phyloP scores from a whole-genome alignment of 2,113 vertebrate genomes.

The Ifrita kowaldi region DNA sequence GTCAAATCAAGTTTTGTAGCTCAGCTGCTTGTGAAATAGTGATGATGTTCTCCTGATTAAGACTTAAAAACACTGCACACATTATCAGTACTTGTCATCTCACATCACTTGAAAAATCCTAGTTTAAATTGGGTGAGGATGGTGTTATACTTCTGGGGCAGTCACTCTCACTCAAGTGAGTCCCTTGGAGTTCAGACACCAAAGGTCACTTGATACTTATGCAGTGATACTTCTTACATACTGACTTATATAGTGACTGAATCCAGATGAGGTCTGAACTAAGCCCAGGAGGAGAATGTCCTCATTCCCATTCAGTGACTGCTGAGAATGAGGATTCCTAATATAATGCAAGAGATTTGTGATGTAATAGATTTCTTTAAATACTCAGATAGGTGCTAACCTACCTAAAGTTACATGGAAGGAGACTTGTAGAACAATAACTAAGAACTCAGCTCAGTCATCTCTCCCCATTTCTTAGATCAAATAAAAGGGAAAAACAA shows the following conservation, averaged over 20 bases:
- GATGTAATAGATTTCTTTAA: neutral
- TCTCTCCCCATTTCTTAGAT: neutral
- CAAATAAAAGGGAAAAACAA: neutral
- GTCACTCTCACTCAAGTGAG: neutral
- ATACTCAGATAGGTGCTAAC: neutral
- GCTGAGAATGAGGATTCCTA: neutral
- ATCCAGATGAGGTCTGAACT: neutral
- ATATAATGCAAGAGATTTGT: neutral
- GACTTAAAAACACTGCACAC: neutral
- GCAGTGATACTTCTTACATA: neutral
- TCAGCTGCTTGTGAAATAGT: neutral
- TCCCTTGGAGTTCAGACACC: neutral
- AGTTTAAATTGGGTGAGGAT: neutral
- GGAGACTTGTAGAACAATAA: neutral
- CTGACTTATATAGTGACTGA: neutral
- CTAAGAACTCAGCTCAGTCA: neutral
- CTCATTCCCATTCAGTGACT: neutral
- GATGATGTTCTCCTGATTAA: neutral
- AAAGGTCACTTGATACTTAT: neutral
- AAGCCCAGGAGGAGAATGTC: neutral
- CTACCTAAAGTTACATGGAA: neutral
- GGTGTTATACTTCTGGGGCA: neutral
- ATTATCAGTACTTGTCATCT: neutral
- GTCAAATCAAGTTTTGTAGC: neutral
- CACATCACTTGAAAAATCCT: neutral